These are phyloP conservation scores for Babyrousa celebensis DNA, from an alignment of 2,797 vertebrate genomes.

Conservation along the genomic window DNA sequence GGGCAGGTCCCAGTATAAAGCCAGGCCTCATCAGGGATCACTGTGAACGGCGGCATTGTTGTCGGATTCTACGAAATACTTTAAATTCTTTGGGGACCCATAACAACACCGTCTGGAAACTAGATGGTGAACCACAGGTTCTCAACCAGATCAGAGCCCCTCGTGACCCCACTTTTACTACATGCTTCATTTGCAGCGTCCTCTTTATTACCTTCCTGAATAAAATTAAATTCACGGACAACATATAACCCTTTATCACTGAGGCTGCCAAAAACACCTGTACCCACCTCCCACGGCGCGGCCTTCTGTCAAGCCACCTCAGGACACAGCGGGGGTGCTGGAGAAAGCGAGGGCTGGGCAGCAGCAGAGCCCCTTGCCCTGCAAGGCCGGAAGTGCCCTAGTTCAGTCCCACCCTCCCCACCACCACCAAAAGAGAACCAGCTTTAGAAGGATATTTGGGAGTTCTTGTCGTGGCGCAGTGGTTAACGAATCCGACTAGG, in stretches of 20 bases:
- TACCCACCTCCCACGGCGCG: not conserved
- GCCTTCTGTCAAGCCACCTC: not conserved
- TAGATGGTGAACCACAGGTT: not conserved
- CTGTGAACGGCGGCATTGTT: not conserved
- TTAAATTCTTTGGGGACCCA: not conserved
- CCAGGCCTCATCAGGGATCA: not conserved
- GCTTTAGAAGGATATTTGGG: not conserved
- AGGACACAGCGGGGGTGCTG: not conserved
- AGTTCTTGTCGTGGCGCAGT: too few relatives aligned
- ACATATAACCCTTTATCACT: constrained; percentile 24
- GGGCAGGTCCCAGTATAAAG: not conserved
- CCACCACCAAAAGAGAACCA: not conserved
- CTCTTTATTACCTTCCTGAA: constrained; percentile 55
- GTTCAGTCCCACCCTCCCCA: not conserved
- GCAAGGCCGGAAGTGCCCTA: not conserved
- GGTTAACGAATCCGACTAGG: too few relatives aligned
- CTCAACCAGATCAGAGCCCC: not conserved
- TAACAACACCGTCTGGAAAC: constrained; percentile 16
- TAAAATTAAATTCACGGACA: constrained; percentile 70
- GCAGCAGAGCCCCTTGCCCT: not conserved
- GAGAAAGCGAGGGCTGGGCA: not conserved
- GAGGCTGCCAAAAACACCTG: constrained; percentile 41
- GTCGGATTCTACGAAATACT: not conserved
- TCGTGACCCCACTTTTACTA: constrained; percentile 42
- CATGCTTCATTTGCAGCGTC: constrained; percentile 40